Base-by-base conservation (phyloP, 1,140 invertebrate genomes). In the Cheumatopsyche charites region DNA sequence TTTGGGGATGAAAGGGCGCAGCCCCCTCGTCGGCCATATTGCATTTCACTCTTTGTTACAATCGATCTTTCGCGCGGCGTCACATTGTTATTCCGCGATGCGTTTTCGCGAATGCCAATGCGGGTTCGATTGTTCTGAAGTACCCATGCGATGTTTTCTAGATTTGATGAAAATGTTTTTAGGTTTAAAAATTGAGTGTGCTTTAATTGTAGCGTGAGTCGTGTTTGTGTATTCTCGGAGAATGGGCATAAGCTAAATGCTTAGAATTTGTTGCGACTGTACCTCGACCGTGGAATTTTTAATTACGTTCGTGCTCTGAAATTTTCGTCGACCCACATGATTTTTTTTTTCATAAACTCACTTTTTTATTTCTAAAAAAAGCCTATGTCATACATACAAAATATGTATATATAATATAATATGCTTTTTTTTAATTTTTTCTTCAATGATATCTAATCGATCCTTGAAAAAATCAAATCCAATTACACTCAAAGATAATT, bases 1-100 rank as follows among this genome's bases (percentile, higher is more conserved):
- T n/a, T n/a, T n/a, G n/a, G n/a, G n/a, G n/a, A n/a, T n/a, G 11
- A 2, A n/a, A n/a, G 23, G 23, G 21, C 29, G 29, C 29, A 36
- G 29, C 21, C 21, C 19, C 19, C 7, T 3, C 21, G 55, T 1
- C 2, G 19, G 23, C 55, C 55, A 58, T 58, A 58, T 58, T 58
- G 4, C 19, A 58, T 58, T 58, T 58, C 55, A 11, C 55, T 23
- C 55, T 58, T 58, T 58, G 55, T 58, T 36, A 36, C 29, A 9
- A 9, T 9, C 29, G 29, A n/a, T n/a, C n/a, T n/a, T n/a, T n/a
- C n/a, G n/a, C n/a, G 43, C 43, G 12, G 17, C 17, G 43, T 45
- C 17, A n/a, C 17, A 12, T 15, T 52, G 19, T 52, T 52, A 52
- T 52, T 52, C n/a, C 15, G 15, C 47, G 15, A 52, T 52, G 47